A percentile compares a stretch with the other conserved stretches of the same genome.
Conservation (phyloP, 1,140 invertebrate species). For the Lepidurus packardi region DNA sequence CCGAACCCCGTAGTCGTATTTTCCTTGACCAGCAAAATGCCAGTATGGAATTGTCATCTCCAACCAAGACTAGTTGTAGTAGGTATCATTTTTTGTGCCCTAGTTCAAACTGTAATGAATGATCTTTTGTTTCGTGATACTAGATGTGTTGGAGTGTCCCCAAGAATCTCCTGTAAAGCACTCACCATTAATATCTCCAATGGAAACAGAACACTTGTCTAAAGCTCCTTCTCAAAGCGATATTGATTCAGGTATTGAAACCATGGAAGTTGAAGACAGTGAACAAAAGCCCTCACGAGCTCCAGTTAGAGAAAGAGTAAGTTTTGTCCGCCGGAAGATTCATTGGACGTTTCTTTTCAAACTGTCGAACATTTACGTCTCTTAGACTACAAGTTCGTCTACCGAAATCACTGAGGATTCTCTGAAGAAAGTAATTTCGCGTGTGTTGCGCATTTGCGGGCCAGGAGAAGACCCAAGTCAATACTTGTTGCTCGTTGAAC, state of each 20-base stretch:
- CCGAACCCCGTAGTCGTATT: slow-evolving; percentile 29
- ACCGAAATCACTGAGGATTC: slow-evolving; percentile 58
- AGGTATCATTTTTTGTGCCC: background rate
- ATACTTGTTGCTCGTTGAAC: slow-evolving; percentile 16
- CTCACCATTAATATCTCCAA: slow-evolving; percentile 4
- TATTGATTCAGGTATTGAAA: slow-evolving; percentile 67
- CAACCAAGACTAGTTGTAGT: slow-evolving; percentile 42
- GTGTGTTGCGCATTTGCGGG: slow-evolving; percentile 53
- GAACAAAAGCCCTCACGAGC: slow-evolving; percentile 38
- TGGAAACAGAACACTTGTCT: slow-evolving; percentile 28
- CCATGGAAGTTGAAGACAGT: slow-evolving; percentile 61
- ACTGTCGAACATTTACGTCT: background rate
- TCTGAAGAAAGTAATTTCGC: slow-evolving; percentile 53
- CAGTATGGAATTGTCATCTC: slow-evolving; percentile 39
- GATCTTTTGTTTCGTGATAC: slow-evolving; percentile 40
- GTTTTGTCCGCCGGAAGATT: slow-evolving; percentile 28
- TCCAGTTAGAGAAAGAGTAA: slow-evolving; percentile 45
- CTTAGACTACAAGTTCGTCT: slow-evolving; percentile 48
- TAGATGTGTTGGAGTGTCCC: slow-evolving; percentile 37
- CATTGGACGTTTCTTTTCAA: background rate
- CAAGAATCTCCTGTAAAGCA: slow-evolving; percentile 35
- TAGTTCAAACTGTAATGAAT: slow-evolving; percentile 34
- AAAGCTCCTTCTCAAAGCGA: slow-evolving; percentile 49
- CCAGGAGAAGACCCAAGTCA: background rate
- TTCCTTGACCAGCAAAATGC: slow-evolving; percentile 40